These are phyloP conservation scores for Ceyx melanurus DNA, from an alignment of 2,113 vertebrate species.

Conservation along the genomic window DNA sequence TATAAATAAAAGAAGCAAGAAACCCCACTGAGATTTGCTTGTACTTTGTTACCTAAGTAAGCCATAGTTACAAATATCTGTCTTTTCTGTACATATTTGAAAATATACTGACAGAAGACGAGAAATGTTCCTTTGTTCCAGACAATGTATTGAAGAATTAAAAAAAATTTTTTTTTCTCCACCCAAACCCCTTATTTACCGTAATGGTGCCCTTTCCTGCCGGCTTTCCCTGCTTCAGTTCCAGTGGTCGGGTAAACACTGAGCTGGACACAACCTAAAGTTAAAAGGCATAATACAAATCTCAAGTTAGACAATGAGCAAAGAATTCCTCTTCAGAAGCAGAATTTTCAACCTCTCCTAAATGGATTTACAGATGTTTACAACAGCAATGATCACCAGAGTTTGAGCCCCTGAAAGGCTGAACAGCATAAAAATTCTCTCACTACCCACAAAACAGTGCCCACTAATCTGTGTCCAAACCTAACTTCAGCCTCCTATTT, in stretches of 20 bases:
- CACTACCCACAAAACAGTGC: not conserved
- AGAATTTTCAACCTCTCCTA: not conserved
- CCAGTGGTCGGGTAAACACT: constrained; percentile 81
- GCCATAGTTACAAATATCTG: not conserved
- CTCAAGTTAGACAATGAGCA: not conserved
- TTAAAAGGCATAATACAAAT: not conserved
- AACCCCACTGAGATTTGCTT: not conserved
- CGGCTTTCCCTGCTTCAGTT: constrained; percentile 88
- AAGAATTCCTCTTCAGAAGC: not conserved
- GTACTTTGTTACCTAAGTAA: not conserved
- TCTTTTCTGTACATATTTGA: not conserved
- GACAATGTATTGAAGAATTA: not conserved
- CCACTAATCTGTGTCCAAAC: fast-evolving
- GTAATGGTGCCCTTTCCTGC: constrained; percentile 88
- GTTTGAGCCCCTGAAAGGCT: not conserved
- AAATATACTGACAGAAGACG: not conserved
- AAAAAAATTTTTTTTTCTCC: not conserved
- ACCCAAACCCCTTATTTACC: constrained; percentile 47
- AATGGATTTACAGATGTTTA: not conserved
- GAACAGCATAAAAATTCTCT: not conserved
- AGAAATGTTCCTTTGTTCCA: not conserved
- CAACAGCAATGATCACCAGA: not conserved
- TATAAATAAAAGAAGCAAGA: not conserved
- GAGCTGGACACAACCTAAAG: constrained; percentile 89
- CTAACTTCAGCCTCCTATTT: not conserved